Evolutionary conservation across 1,140 invertebrate species (phyloP), one percentile per base, ranked within the genome.

Genomic region (Onthophagus taurus): DNA sequence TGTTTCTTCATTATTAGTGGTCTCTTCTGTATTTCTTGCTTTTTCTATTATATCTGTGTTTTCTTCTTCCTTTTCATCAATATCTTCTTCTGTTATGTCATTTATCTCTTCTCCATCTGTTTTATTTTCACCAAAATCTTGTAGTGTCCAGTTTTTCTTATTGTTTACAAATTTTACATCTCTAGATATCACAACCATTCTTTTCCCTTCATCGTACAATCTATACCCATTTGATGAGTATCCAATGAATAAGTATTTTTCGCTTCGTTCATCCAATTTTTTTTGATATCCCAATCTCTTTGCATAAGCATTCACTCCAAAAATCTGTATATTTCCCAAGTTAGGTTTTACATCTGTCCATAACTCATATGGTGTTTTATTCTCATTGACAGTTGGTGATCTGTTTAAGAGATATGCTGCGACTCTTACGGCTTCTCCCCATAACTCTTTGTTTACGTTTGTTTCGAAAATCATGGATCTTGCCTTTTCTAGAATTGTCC

Each of bases 401-500:
- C 42, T 34, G 14, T 44, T 44, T 35, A 44, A 9, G 1, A 44
- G 19, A 14, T 30, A 35, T 1, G 21, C 20, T n/a, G 31, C 19
- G 17, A 16, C 6, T 9, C 13, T 9, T 9, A 44, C 13, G 7
- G 42, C 42, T 34, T 44, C 31, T 14, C 23, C 31, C 42, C 42
- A 44, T 14, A 44, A 24, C 5, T 34, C 29, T 14, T 44, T 44
- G 12, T 18, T 17, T 14, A 35, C 8, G 14, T 20, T n/a, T 14
- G 12, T 19, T 11, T 21, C 21, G 45, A 42, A 31, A 12, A 65
- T 29, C 49, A 61, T 54, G n/a, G 61, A 61, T 42, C 61, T 51
- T 9, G 63, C 68, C 31, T 54, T 51, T 54, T 72, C 67, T 9
- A 68, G 57, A 31, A 67, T 18, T 9, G 59, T 68, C 45, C 65